Percentiles rank a stretch among this genome's conserved stretches.
These are phyloP conservation scores for Melitaea athalia DNA, from an alignment of 2,888 invertebrate genomes.

Conservation along the genomic window DNA sequence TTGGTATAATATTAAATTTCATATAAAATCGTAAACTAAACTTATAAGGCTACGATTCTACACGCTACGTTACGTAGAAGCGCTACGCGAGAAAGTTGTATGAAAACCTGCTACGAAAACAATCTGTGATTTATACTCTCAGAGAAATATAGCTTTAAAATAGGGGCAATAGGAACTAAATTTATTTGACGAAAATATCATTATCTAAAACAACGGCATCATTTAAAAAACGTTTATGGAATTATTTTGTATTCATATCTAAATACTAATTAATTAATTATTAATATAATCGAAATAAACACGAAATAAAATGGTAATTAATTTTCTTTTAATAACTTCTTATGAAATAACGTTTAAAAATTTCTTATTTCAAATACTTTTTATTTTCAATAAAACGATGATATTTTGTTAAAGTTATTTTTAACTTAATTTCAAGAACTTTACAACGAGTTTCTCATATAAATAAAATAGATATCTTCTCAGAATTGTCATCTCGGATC, in stretches of 20 bases:
- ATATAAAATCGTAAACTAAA: constrained; percentile 26
- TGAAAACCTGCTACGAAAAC: constrained; percentile 58
- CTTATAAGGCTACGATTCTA: constrained; percentile 62
- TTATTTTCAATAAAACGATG: too few relatives aligned
- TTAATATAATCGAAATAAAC: not conserved
- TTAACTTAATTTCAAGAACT: not conserved
- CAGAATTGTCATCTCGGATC: constrained; percentile 22
- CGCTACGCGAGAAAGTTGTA: constrained; percentile 49
- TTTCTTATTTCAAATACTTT: too few relatives aligned
- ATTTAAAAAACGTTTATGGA: too few relatives aligned
- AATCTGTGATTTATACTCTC: not conserved
- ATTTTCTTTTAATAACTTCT: too few relatives aligned
- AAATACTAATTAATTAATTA: not conserved
- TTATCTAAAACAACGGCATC: too few relatives aligned
- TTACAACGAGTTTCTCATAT: constrained; percentile 13
- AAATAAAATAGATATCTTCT: constrained; percentile 24
- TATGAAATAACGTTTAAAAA: too few relatives aligned
- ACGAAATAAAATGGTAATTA: too few relatives aligned
- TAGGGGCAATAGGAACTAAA: not conserved
- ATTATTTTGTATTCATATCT: not conserved
- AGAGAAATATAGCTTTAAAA: not conserved
- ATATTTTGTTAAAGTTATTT: not conserved
- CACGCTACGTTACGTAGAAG: constrained; percentile 64
- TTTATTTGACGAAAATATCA: not conserved
- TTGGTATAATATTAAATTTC: not conserved